Conservation (phyloP, 2,113 vertebrate species). For the Datnioides undecimradiatus region DNA sequence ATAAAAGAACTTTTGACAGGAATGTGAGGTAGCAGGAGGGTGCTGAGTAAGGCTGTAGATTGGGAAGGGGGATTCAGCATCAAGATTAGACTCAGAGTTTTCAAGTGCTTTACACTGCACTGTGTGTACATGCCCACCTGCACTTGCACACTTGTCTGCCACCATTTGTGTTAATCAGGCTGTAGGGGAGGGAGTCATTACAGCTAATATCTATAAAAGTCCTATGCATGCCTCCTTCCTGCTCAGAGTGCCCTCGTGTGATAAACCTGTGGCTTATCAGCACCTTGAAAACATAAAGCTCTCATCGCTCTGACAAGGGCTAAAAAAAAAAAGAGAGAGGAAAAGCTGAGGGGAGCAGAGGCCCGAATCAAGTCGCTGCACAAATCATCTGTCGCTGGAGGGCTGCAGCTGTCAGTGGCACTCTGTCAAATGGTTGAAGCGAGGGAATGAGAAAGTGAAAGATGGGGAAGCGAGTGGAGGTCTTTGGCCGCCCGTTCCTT, state of each 20-base stretch:
- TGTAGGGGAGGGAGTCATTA: slow-evolving; percentile 34
- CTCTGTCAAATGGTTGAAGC: slow-evolving; percentile 39
- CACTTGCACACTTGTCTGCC: neutral
- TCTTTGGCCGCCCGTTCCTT: slow-evolving; percentile 37
- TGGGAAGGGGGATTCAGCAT: slow-evolving; percentile 1
- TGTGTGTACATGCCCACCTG: neutral
- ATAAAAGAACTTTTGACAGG: slow-evolving; percentile 30
- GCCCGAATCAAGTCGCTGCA: slow-evolving; percentile 55
- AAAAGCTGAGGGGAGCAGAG: slow-evolving; percentile 19
- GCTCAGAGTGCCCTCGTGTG: slow-evolving; percentile 27
- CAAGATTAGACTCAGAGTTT: slow-evolving; percentile 15
- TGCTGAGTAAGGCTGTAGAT: slow-evolving; percentile 20
- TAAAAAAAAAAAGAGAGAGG: slow-evolving; percentile 60
- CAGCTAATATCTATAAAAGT: slow-evolving; percentile 43
- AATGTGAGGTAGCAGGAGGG: slow-evolving; percentile 14
- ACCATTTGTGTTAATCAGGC: slow-evolving; percentile 33
- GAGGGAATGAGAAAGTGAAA: slow-evolving; percentile 61
- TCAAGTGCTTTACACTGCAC: neutral
- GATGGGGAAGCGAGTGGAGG: slow-evolving; percentile 32
- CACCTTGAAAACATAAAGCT: slow-evolving; percentile 59
- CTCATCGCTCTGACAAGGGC: slow-evolving; percentile 54
- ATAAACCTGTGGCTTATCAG: slow-evolving; percentile 57
- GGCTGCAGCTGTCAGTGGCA: slow-evolving; percentile 43
- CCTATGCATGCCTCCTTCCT: slow-evolving; percentile 21
- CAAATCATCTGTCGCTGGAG: slow-evolving; percentile 65